Base-by-base conservation (phyloP, 2,888 invertebrate species). In the Zele albiditarsus region DNA sequence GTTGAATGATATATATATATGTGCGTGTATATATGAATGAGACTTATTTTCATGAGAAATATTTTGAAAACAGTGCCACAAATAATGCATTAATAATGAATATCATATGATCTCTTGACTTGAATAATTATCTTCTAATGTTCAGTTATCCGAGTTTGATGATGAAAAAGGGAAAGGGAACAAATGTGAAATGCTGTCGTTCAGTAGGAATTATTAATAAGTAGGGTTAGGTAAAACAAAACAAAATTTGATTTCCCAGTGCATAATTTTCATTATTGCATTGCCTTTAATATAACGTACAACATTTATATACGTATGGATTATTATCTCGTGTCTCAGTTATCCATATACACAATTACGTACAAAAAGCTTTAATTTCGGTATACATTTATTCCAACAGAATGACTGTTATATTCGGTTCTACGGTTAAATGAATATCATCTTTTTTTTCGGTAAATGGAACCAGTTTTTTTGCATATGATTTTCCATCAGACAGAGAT, bases 371-470 rank as follows among this genome's bases (percentile, higher is more conserved):
- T n/a, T 46, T 14, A 46, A 46, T 4, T n/a, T 16, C 46, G 46
- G 6, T 46, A 46, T n/a, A 46, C 16, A 46, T 46, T 16, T 16
- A 46, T 46, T 46, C n/a, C 16, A n/a, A 46, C 4, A 46, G 0
- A 16, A 46, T 4, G n/a, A 46, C 68, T 28, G 5, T 75, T 65
- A 0, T 53, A 49, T 33, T 33, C 74, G 68, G 67, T 75, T 71
- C 71, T 66, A 73, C 42, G 60, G 3, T 46, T 63, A 60, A 74
- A 69, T 57, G 27, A 57, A 71, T 23, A 46, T 46, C n/a, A n/a
- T n/a, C 8, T 16, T 16, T 14, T 46, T 46, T 6, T 46, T 2
- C 12, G 12, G 12, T 12, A 38, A 2, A 12, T 38, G 38, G 38
- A 12, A 12, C 2, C 12, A 12, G 12, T 38, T 12, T 12, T 12